A percentile compares a stretch with the other conserved stretches of the same genome.
Conservation (phyloP, 1,140 invertebrate genomes). For the Drosophila murphyi region DNA sequence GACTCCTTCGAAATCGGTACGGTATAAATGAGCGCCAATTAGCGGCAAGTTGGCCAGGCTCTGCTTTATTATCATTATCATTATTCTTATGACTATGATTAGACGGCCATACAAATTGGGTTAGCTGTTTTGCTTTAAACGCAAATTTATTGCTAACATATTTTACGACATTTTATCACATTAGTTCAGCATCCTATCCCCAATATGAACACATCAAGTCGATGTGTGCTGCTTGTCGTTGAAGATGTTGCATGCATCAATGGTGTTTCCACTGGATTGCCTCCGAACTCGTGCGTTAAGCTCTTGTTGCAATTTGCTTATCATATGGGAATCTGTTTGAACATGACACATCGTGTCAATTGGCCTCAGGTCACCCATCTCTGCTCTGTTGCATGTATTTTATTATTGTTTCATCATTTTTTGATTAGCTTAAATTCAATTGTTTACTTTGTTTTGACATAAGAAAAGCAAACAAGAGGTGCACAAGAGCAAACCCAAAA, state of each 20-base stretch:
- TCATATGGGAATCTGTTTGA: constrained; percentile 13
- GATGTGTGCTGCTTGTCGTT: background rate
- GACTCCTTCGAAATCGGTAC: background rate
- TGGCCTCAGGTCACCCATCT: constrained; percentile 1
- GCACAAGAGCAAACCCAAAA: constrained; percentile 16
- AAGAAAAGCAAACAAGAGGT: constrained; percentile 30
- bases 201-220: constrained; percentile 5
- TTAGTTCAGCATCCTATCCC: constrained; percentile 1
- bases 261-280: constrained; percentile 4
- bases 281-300: constrained; percentile 12
- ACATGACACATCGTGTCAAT: constrained; percentile 18
- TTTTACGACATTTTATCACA: constrained; percentile 26
- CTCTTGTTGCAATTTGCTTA: constrained; percentile 36
- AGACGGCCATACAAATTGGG: constrained; percentile 26
- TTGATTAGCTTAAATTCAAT: constrained; percentile 53
- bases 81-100: constrained; percentile 44
- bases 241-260: background rate
- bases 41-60: constrained; percentile 39
- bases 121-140: constrained; percentile 34
- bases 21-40: constrained; percentile 74
- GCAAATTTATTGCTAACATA: constrained; percentile 56
- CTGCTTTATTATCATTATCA: constrained; percentile 60
- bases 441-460: constrained; percentile 57
- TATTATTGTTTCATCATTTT: constrained; percentile 6
- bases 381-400: background rate